These are phyloP conservation scores for Engraulis encrasicolus DNA, from an alignment of 2,113 vertebrate genomes.

Conservation along the genomic window DNA sequence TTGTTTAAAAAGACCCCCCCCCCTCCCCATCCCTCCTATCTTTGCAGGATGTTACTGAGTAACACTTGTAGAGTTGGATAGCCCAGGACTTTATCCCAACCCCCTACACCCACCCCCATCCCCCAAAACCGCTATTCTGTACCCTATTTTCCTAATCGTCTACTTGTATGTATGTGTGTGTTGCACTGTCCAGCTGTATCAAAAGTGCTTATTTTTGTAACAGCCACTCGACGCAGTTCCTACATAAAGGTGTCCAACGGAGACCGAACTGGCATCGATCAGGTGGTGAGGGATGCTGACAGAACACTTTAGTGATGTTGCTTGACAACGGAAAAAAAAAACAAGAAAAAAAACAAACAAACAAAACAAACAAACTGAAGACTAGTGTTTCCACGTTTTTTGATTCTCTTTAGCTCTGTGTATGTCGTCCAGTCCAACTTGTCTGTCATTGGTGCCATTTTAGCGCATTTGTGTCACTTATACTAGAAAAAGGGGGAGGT, in stretches of 20 bases:
- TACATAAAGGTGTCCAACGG: slow-evolving; percentile 19
- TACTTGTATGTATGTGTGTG: neutral
- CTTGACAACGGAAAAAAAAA: too few relatives aligned
- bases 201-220: slow-evolving; percentile 25
- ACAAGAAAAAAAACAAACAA: too few relatives aligned
- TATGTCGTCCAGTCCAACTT: slow-evolving; percentile 62
- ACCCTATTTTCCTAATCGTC: slow-evolving; percentile 31
- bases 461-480: slow-evolving; percentile 73
- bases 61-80: slow-evolving; percentile 54
- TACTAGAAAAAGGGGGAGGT: slow-evolving; percentile 59
- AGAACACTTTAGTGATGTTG: neutral
- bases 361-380: slow-evolving; percentile 42
- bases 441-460: slow-evolving; percentile 75
- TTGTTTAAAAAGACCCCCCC: slow-evolving; percentile 26
- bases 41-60: slow-evolving; percentile 59
- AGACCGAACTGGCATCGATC: slow-evolving; percentile 13
- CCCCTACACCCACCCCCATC: too few relatives aligned
- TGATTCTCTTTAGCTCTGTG: slow-evolving; percentile 58
- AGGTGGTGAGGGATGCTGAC: slow-evolving; percentile 13
- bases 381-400: slow-evolving; percentile 51
- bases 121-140: slow-evolving; percentile 52
- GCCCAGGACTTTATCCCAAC: neutral
- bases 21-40: too few relatives aligned
- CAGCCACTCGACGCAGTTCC: neutral
- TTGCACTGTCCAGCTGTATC: slow-evolving; percentile 29